Base-by-base conservation (phyloP, 2,113 vertebrate species). In the Chitala chitala region DNA sequence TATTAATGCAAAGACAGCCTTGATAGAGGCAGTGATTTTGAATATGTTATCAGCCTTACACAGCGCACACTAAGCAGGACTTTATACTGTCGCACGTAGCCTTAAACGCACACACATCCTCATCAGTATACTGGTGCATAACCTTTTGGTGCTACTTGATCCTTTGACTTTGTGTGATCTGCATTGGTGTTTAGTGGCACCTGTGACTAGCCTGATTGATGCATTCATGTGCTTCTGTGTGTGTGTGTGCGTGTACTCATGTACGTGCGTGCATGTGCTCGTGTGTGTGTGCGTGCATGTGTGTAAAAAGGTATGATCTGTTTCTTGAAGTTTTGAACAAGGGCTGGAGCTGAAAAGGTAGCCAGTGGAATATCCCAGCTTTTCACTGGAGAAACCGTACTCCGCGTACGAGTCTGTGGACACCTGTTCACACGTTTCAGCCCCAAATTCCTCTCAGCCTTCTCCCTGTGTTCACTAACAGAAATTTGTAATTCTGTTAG, bases 141-240 rank as follows among this genome's bases (percentile, higher is more conserved):
- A 68, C 38, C 10, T n/a, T n/a, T n/a, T n/a, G n/a, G n/a, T n/a
- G n/a, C n/a, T n/a, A n/a, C n/a, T n/a, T n/a, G n/a, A n/a, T n/a
- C n/a, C n/a, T n/a, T n/a, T n/a, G n/a, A n/a, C 13, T 44, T 48
- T 48, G 24, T 22, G 36, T 69, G 26, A 56, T 44, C 65, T 17
- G 29, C 9, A 36, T 69, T 33, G 6, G 13, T 1, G 8, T 50
- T 53, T 24, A 42, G n/a, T 51, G 90, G 91, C 91, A 91, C 90
- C 90, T 90, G 91, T 91, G 91, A 90, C 90, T 90, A 92, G 92
- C 90, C 88, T 90, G 91, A 92, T 92, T 90, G 91, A 92, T 71
- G 17, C 13, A 5, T 29, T 46, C 17, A 10, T 61, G 58, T 69
- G 12, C 33, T 10, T 26, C 26, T 4, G 40, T 9, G 53, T 55